phyloP scores from a whole-genome alignment of 1,140 invertebrate species.

The Pemphigus obesinymphae region DNA sequence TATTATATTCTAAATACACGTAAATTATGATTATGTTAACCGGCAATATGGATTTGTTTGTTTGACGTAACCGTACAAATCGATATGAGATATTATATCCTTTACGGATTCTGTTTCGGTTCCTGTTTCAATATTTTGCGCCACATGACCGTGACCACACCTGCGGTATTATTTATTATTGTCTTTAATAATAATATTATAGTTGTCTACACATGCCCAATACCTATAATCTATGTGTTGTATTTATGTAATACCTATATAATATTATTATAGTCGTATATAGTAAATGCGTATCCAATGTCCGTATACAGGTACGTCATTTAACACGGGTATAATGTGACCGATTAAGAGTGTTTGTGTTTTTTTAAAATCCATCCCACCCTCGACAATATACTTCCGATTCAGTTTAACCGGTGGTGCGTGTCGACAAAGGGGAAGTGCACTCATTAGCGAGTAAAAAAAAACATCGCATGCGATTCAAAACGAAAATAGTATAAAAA shows the following conservation, averaged over 20 bases:
- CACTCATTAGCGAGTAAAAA: conserved; percentile 15
- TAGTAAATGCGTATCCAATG: conserved; percentile 1
- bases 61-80: too few species aligned
- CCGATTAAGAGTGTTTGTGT: conserved; percentile 21
- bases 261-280: too few species aligned
- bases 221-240: too few species aligned
- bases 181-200: too few species aligned
- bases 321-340: conserved; percentile 29
- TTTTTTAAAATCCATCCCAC: neutral
- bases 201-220: too few species aligned
- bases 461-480: neutral
- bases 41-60: too few species aligned
- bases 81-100: too few species aligned
- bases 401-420: neutral
- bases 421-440: conserved; percentile 7
- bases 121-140: neutral
- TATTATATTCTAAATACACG: too few species aligned
- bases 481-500: conserved; percentile 15
- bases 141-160: neutral
- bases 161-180: neutral
- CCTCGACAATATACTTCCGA: conserved; percentile 9
- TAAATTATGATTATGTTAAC: too few species aligned
- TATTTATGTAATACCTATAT: too few species aligned
- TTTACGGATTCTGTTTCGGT: too few species aligned
- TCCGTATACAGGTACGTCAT: conserved; percentile 4